Conservation (phyloP, 2,888 invertebrate genomes). For the Dioctria rufipes region DNA sequence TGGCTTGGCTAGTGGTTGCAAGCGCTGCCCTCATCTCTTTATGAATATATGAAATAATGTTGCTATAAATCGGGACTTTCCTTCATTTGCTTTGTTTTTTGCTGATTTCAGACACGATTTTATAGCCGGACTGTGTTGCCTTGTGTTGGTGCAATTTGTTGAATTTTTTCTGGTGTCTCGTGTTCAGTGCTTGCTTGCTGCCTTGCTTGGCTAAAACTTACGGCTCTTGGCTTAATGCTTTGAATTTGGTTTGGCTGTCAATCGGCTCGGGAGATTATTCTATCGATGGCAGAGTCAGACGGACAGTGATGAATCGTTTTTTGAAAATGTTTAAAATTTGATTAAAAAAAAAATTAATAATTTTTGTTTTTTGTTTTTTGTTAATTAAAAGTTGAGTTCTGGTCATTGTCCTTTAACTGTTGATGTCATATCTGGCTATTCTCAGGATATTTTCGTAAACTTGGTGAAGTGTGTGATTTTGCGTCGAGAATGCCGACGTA, state of each 20-base stretch:
- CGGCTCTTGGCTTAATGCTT: constrained; percentile 1
- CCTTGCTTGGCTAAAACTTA: not conserved
- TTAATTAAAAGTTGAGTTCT: no score
- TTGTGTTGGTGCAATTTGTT: constrained; percentile 20
- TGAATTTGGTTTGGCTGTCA: constrained; percentile 3
- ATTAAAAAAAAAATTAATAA: no score
- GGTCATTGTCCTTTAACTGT: no score
- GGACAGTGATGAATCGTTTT: not conserved
- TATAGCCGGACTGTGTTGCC: not conserved
- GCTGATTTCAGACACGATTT: not conserved
- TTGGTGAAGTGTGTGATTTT: constrained; percentile 11
- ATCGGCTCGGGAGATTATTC: constrained; percentile 19
- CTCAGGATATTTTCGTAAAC: no score
- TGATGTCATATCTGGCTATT: no score
- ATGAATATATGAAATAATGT: constrained; percentile 30
- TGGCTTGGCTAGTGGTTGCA: not conserved
- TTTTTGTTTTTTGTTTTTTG: no score
- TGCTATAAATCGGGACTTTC: constrained; percentile 32
- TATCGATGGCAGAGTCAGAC: not conserved
- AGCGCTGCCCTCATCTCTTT: not conserved
- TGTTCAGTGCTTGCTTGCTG: not conserved
- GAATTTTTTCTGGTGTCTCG: not conserved
- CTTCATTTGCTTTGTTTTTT: not conserved
- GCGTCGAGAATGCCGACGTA: constrained; percentile 22
- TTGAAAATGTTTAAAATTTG: no score